Base-by-base conservation (phyloP, 2,888 invertebrate genomes). In the Acleris literana region DNA sequence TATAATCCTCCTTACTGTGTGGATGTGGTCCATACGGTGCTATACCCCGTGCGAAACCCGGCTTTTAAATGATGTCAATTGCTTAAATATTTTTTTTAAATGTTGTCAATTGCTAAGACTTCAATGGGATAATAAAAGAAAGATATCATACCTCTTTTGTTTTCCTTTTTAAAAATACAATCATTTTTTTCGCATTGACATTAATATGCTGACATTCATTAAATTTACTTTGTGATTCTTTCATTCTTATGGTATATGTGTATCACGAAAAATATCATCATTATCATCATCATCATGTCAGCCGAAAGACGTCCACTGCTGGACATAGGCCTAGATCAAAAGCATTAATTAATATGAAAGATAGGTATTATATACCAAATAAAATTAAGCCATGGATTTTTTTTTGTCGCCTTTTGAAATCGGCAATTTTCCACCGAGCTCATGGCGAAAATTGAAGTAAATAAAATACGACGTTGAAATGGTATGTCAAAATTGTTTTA, bases 321-420 rank as follows among this genome's bases (percentile, higher is more conserved):
- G n/a, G n/a, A n/a, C n/a, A n/a, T n/a, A n/a, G n/a, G n/a, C n/a
- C n/a, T n/a, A n/a, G n/a, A n/a, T n/a, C n/a, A n/a, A n/a, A n/a
- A n/a, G n/a, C n/a, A n/a, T n/a, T n/a, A n/a, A n/a, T n/a, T n/a
- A n/a, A n/a, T n/a, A n/a, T n/a, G n/a, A n/a, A n/a, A n/a, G n/a
- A n/a, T n/a, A n/a, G n/a, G n/a, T n/a, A n/a, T n/a, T n/a, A 44
- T 44, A 44, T 44, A 44, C 16, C 44, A 44, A 44, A 44, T 44
- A n/a, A n/a, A n/a, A 44, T 44, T n/a, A 44, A 44, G 44, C 44
- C 44, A 44, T 44, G 44, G 44, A n/a, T n/a, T n/a, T 44, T 44
- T 5, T 44, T 1, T 44, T 3, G 44, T 44, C 44, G n/a, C 44
- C 44, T 44, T 44, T n/a, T n/a, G 44, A 44, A 44, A 44, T 44